A percentile compares a stretch with the other conserved stretches of the same genome.
These are phyloP conservation scores for Lepilemur ruficaudatus DNA, from an alignment of 2,797 vertebrate species.

Conservation along the genomic window DNA sequence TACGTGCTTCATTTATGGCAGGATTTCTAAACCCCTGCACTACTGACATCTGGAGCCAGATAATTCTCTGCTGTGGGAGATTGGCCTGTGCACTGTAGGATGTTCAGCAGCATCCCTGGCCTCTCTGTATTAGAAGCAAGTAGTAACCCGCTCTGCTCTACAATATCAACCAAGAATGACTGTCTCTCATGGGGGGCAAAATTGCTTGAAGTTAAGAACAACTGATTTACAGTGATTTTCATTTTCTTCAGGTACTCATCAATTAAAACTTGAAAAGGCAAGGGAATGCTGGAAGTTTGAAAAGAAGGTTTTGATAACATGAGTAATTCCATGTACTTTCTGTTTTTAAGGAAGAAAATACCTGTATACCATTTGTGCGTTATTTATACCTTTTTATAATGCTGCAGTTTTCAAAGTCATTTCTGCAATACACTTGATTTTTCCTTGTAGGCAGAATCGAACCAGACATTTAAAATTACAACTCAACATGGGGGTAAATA, in stretches of 20 bases:
- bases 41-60: fast-evolving
- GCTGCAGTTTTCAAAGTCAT: constrained; percentile 23
- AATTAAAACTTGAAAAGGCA: neutral
- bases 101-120: neutral
- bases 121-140: neutral
- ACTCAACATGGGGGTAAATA: neutral
- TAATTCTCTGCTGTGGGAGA: neutral
- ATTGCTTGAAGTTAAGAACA: neutral
- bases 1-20: neutral
- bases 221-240: neutral
- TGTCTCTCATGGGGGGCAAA: neutral
- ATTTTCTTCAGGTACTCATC: neutral
- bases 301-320: neutral
- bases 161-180: neutral
- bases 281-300: neutral
- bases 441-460: constrained; percentile 20
- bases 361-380: neutral
- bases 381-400: neutral
- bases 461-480: constrained; percentile 26
- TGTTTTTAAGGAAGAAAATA: neutral
- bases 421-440: constrained; percentile 7
- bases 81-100: fast-evolving
- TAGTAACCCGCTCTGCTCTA: no score
- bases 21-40: neutral
- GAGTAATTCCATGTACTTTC: neutral